Conservation (phyloP, 2,888 invertebrate genomes). For the Lepidocyrtoides sp. region DNA sequence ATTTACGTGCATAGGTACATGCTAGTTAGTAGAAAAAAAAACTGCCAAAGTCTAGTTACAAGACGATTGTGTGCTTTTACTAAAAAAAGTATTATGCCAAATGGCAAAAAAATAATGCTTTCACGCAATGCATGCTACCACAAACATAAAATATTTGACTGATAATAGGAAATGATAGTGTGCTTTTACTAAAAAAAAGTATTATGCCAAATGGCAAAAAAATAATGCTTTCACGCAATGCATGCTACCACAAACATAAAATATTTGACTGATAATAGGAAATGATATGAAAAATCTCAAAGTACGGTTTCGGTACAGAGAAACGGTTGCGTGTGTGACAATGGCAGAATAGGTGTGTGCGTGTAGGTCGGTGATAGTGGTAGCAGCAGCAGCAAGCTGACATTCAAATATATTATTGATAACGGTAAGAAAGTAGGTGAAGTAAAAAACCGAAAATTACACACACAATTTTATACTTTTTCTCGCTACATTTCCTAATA, state of each 20-base stretch:
- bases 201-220: too few species aligned
- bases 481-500: background rate
- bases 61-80: too few species aligned
- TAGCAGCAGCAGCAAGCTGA: too few species aligned
- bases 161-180: background rate
- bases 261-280: too few species aligned
- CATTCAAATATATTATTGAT: conserved; percentile 25
- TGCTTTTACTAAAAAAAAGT: too few species aligned
- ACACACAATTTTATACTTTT: conserved; percentile 4
- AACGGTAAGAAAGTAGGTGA: conserved; percentile 23
- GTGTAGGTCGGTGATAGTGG: background rate
- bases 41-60: background rate
- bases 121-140: background rate
- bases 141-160: too few species aligned
- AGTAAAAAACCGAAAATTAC: background rate
- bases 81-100: too few species aligned
- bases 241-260: background rate
- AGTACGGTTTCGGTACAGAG: too few species aligned
- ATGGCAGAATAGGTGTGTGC: background rate
- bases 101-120: background rate
- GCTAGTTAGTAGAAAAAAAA: background rate
- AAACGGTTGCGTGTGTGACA: conserved; percentile 30
- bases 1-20: background rate
- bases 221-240: background rate
- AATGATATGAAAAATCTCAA: background rate